These are phyloP conservation scores for Solenopsis fugax DNA, from an alignment of 1,140 invertebrate species.

Conservation along the genomic window DNA sequence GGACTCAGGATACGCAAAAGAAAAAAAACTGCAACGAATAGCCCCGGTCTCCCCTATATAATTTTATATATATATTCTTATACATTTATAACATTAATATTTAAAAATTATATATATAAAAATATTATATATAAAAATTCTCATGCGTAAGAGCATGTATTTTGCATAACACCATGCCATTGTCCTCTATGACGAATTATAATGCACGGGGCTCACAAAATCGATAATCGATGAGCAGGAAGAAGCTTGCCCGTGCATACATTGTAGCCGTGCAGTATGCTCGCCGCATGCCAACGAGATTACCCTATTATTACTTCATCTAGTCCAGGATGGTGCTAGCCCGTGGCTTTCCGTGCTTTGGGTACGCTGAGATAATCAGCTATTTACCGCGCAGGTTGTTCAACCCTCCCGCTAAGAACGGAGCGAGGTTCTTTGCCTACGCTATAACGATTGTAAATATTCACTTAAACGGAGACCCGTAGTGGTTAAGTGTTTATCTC, in stretches of 20 bases:
- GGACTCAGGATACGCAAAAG: too few species aligned
- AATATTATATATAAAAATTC: neutral
- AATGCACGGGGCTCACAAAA: slow-evolving; percentile 20
- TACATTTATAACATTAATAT: too few species aligned
- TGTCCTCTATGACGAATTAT: neutral
- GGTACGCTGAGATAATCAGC: slow-evolving; percentile 53
- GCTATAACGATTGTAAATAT: slow-evolving; percentile 47
- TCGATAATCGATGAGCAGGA: slow-evolving; percentile 51
- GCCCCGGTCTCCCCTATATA: too few species aligned
- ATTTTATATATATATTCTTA: too few species aligned
- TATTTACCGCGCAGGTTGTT: slow-evolving; percentile 56
- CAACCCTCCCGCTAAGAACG: slow-evolving; percentile 44
- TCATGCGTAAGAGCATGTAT: neutral
- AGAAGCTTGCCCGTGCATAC: slow-evolving; percentile 40
- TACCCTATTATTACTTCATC: slow-evolving; percentile 80
- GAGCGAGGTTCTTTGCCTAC: slow-evolving; percentile 39
- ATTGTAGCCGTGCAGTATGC: slow-evolving; percentile 62
- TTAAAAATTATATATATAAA: too few species aligned
- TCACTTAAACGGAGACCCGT: slow-evolving; percentile 37
- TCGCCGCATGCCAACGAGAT: slow-evolving; percentile 70
- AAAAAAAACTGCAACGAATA: too few species aligned
- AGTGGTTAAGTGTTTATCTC: neutral
- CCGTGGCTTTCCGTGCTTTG: slow-evolving; percentile 56
- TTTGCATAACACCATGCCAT: neutral
- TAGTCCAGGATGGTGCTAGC: slow-evolving; percentile 72